Base-by-base conservation (phyloP, 2,797 vertebrate genomes). In the Streptopelia turtur region DNA sequence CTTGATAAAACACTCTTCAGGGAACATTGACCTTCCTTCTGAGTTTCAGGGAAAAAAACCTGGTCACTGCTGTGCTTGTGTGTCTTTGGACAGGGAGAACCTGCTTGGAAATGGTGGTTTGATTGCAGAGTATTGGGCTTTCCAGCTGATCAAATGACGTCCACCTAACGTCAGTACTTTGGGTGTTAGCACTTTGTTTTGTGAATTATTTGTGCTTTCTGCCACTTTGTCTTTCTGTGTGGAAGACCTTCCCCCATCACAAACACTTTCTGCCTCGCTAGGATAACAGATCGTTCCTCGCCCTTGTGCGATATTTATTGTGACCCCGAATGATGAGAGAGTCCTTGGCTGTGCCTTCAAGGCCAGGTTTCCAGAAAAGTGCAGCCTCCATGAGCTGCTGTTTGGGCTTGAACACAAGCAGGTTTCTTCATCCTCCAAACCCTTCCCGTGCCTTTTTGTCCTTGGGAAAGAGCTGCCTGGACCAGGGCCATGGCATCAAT, bases 301-400 rank as follows among this genome's bases (percentile, higher is more conserved):
- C 20, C 77, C 55, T 30, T n/a, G 5, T 24, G 64, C 1, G 5
- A 45, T 71, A 21, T 88, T 81, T 77, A 77, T 88, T 10, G 1
- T 21, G 10, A 63, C 39, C 31, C 72, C 31, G 50, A 35, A 25
- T 30, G 79, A 72, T 4, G 1, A 53, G 24, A 47, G 78, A 68
- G 75, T 64, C 90, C 90, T 90, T 90, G 90, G 53, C 60, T 72
- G 21, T 52, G 33, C 50, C 39, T 68, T 57, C 87, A 81, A 85
- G 87, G 83, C 55, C 45, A 30, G 31, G 21, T 59, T 90, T 33
- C 72, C 39, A 39, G 76, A 72, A 59, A 82, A 17, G 8, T 8
- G 0, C 50, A 60, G 24, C 16, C 27, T 47, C 47, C 13, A 1
- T 6, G 35, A 43, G 39, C 21, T 53, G 50, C 59, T 63, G 6